These are phyloP conservation scores for Xenus cinereus DNA, from an alignment of 2,113 vertebrate species.

Conservation along the genomic window DNA sequence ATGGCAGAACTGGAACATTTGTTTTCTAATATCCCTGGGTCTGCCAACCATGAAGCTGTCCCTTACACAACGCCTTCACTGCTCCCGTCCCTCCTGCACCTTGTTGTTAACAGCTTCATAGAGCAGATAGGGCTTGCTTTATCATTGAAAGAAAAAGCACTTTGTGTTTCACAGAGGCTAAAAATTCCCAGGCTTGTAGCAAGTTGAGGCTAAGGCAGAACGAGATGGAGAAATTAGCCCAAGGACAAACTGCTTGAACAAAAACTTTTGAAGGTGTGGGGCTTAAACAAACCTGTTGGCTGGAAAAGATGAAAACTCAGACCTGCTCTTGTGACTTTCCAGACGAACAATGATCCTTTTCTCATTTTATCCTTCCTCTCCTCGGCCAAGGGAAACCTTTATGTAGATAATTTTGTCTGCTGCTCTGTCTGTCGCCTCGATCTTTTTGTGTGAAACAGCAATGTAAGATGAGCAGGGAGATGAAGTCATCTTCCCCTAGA, in stretches of 20 bases:
- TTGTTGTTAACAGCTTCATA: neutral
- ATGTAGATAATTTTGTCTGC: conserved; percentile 7
- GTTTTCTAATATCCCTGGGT: neutral
- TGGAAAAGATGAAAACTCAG: conserved; percentile 2
- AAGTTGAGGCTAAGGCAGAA: conserved; percentile 8
- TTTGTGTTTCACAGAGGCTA: neutral
- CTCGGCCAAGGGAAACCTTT: neutral
- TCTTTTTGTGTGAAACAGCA: conserved; percentile 22
- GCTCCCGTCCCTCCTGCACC: neutral
- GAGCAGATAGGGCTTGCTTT: neutral
- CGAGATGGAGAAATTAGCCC: neutral
- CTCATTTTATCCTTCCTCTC: neutral
- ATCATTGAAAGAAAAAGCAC: neutral
- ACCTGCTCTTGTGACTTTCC: neutral
- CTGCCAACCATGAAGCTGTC: neutral
- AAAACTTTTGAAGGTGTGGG: conserved; percentile 15
- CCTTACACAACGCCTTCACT: neutral
- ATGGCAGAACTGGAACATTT: neutral
- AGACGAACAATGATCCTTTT: neutral
- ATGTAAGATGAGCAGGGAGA: conserved; percentile 41
- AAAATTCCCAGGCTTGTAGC: conserved; percentile 4
- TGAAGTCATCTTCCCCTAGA: conserved; percentile 44
- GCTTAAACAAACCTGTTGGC: neutral
- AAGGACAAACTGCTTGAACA: conserved; percentile 13
- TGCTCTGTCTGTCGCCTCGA: neutral